phyloP scores from a whole-genome alignment of 2,888 invertebrate species.

The Molanna angustata region DNA sequence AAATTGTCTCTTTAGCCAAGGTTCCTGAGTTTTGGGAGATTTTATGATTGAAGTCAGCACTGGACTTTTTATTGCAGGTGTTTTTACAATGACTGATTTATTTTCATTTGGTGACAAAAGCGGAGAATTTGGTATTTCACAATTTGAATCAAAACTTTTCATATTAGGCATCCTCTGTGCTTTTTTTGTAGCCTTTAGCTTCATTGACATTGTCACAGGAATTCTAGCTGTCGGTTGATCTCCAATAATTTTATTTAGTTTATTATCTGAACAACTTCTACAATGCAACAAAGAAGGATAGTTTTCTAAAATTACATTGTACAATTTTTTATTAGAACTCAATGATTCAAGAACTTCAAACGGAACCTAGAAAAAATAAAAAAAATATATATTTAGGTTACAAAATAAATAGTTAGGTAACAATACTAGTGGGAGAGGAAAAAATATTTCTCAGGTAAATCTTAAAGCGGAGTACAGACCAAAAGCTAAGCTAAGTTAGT shows the following conservation, averaged over 20 bases:
- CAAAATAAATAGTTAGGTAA: too few species aligned
- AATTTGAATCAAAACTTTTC: conserved; percentile 28
- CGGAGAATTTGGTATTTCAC: conserved; percentile 24
- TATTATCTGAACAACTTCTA: conserved; percentile 63
- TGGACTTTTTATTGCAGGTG: conserved; percentile 16
- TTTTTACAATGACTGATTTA: conserved; percentile 38
- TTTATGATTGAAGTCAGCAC: conserved; percentile 23
- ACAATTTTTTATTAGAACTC: conserved; percentile 61
- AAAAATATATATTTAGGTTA: too few species aligned
- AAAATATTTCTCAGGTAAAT: too few species aligned
- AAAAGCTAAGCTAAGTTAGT: too few species aligned
- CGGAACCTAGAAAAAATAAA: conserved; percentile 62
- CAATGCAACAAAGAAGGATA: conserved; percentile 67
- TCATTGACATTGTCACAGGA: conserved; percentile 64
- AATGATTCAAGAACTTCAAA: conserved; percentile 63
- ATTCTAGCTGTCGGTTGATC: conserved; percentile 49
- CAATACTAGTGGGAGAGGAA: too few species aligned
- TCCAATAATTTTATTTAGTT: conserved; percentile 44
- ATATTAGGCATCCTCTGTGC: conserved; percentile 8
- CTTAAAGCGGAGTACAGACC: too few species aligned
- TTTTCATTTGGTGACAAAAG: conserved; percentile 8
- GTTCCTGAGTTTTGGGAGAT: conserved; percentile 34
- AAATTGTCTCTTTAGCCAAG: conserved; percentile 54
- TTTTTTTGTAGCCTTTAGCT: conserved; percentile 46
- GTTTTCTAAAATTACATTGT: conserved; percentile 68